Percentiles rank a stretch among this genome's conserved stretches.
Evolutionary conservation across 2,888 invertebrate species (phyloP).

Genomic region (Rhorus exstirpatorius): DNA sequence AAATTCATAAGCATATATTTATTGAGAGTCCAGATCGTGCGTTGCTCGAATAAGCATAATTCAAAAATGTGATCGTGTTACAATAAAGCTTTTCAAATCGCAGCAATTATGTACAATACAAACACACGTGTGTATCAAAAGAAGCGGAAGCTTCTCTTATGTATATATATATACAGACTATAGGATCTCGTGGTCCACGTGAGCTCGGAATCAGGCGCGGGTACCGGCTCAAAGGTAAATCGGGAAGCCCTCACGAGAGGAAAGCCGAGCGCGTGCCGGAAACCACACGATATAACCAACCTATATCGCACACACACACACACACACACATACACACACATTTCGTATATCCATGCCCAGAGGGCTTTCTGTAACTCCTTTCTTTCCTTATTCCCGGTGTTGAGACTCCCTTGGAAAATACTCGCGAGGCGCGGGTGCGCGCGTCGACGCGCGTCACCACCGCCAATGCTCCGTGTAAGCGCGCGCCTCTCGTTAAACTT

Average conservation of each 20-base stretch:
- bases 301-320: too few species aligned
- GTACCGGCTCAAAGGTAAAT: conserved; percentile 26
- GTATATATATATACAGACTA: background rate
- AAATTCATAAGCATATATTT: too few species aligned
- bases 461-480: conserved; percentile 4
- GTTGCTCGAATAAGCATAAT: too few species aligned
- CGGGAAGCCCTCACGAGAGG: conserved; percentile 20
- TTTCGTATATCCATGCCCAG: conserved; percentile 20
- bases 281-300: too few species aligned
- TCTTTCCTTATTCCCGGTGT: conserved; percentile 33
- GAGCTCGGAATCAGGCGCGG: conserved; percentile 28
- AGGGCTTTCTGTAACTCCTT: conserved; percentile 6
- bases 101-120: too few species aligned
- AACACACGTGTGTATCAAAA: too few species aligned
- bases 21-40: too few species aligned
- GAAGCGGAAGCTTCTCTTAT: too few species aligned
- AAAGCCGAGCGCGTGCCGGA: conserved; percentile 3
- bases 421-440: conserved; percentile 7
- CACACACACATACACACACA: background rate
- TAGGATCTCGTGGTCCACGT: conserved; percentile 30
- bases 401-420: background rate
- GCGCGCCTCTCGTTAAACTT: conserved; percentile 22
- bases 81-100: too few species aligned
- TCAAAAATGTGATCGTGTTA: too few species aligned
- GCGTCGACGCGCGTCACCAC: conserved; percentile 18